Base-by-base conservation (phyloP, 2,113 vertebrate species). In the Larimichthys polyactis region DNA sequence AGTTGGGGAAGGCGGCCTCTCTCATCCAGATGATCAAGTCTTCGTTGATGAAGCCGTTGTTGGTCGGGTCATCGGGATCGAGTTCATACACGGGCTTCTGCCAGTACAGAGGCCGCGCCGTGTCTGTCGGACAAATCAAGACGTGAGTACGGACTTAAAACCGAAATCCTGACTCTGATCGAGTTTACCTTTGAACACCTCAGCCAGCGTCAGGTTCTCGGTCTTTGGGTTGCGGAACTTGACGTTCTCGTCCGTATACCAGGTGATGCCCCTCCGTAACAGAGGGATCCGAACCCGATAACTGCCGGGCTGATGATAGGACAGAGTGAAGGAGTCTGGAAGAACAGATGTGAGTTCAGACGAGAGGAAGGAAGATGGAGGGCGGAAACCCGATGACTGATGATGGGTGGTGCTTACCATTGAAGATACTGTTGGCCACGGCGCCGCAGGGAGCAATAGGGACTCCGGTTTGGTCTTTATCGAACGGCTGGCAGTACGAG, bases 171-270 rank as follows among this genome's bases (percentile, higher is more conserved):
- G 0, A 11, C 22, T 66, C 32, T 12, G 60, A 43, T 5, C 1
- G 1, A 24, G 4, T 3, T 9, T 49, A 98, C 97, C 97, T 92
- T 95, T 63, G 93, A 99, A 98, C 1, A 93, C 94, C 67, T 93
- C 75, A 60, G 94, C 83, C 19, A 99, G 94, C 46, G 95, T 93
- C 46, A 85, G 11, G 81, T 92, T 79, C 10, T 70, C 81, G 2
- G 4, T 2, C 10, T 0, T 24, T 20, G 98, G 98, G 93, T 99
- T 99, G 71, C 75, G 93, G 90, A 95, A 99, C 87, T 98, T 99
- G 87, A 98, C 58, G n/a, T 97, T 96, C 91, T 97, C 97, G 92
- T 98, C 97, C 1, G 98, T 98, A 93, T 97, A 99, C 97, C 97
- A 98, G 19, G 96, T 90, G 87, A 97, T 96, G 65, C 94, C 96